A percentile compares a stretch with the other conserved stretches of the same genome.
Evolutionary conservation across 2,888 invertebrate genomes (phyloP).

Genomic region (Schrankia costaestrigalis): DNA sequence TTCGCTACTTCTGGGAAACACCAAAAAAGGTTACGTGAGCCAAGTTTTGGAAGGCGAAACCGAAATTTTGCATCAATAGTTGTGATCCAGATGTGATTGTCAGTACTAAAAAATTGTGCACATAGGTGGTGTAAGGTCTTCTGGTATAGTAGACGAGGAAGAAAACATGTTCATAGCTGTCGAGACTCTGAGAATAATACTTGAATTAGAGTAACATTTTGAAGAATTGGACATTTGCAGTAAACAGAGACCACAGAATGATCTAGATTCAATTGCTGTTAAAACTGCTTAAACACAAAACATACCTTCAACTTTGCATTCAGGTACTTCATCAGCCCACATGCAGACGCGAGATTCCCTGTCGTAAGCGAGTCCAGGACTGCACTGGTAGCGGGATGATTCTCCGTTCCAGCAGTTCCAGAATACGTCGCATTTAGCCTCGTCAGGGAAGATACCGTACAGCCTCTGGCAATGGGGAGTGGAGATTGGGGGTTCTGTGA

Average conservation of each 20-base stretch:
- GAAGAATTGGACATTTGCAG: conserved; percentile 20
- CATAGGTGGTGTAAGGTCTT: conserved; percentile 2
- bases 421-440: conserved; percentile 93
- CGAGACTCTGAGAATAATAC: too few relatives aligned
- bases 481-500: conserved; percentile 89
- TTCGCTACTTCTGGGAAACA: conserved; percentile 90
- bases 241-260: conserved; percentile 9
- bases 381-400: conserved; percentile 95
- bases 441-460: conserved; percentile 96
- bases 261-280: conserved; percentile 6
- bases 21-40: conserved; percentile 60
- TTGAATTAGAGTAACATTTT: conserved; percentile 11
- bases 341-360: conserved; percentile 95
- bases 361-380: conserved; percentile 96
- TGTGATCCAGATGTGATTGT: conserved; percentile 33
- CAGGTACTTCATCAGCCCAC: conserved; percentile 97
- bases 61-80: conserved; percentile 43
- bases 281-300: conserved; percentile 9
- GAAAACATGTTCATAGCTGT: too few relatives aligned
- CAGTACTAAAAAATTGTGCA: conserved; percentile 29
- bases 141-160: too few relatives aligned
- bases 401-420: conserved; percentile 99
- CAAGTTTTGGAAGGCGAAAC: conserved; percentile 51
- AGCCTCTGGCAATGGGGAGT: conserved; percentile 92
- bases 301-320: conserved; percentile 93